Conservation (phyloP, 2,888 invertebrate genomes). For the Caenorhabditis uteleia region DNA sequence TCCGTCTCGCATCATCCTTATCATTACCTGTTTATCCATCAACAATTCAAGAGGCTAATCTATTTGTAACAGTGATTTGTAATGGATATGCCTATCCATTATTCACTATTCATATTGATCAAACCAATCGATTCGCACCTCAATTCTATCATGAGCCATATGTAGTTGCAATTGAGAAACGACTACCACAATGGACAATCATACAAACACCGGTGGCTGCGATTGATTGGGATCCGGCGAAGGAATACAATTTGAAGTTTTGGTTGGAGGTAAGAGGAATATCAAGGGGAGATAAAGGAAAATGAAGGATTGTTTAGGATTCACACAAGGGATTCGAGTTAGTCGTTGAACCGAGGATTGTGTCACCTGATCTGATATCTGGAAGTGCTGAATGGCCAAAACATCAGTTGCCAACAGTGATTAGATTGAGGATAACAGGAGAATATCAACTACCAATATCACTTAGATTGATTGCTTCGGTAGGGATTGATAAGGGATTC, state of each 20-base stretch:
- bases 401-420: constrained; percentile 20
- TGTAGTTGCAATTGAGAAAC: constrained; percentile 48
- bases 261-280: constrained; percentile 42
- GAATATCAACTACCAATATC: constrained; percentile 24
- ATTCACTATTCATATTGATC: constrained; percentile 57
- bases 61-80: constrained; percentile 63
- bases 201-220: constrained; percentile 61
- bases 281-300: background rate
- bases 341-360: constrained; percentile 10
- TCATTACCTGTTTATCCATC: constrained; percentile 60
- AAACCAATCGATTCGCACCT: constrained; percentile 58
- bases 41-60: constrained; percentile 52
- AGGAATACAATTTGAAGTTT: constrained; percentile 51
- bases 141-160: constrained; percentile 62
- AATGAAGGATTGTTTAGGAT: constrained; percentile 13
- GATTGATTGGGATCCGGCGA: constrained; percentile 63
- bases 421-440: constrained; percentile 21
- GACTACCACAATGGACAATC: constrained; percentile 43
- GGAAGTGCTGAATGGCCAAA: constrained; percentile 34
- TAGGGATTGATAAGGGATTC: constrained; percentile 8
- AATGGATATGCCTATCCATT: constrained; percentile 63
- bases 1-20: constrained; percentile 23
- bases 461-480: constrained; percentile 36
- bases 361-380: constrained; percentile 15
- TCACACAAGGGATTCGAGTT: constrained; percentile 39